Conservation (phyloP, 2,797 vertebrate species). For the Neosalanx taihuensis region DNA sequence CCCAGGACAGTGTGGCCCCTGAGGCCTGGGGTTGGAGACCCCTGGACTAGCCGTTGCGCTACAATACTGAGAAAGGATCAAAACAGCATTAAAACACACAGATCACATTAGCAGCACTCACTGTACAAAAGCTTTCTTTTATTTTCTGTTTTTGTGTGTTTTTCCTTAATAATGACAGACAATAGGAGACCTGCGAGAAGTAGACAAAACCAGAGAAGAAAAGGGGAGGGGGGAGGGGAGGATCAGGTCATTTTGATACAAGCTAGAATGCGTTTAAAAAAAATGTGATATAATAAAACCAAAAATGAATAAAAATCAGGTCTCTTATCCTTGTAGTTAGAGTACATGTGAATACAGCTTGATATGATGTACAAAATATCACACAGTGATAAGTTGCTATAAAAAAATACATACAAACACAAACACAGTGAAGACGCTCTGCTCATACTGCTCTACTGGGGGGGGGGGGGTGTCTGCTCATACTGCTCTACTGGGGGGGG, state of each 20-base stretch:
- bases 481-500: no score
- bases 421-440: slow-evolving; percentile 70
- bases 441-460: slow-evolving; percentile 4
- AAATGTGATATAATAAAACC: slow-evolving; percentile 65
- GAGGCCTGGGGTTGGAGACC: no score
- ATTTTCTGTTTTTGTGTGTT: slow-evolving; percentile 61
- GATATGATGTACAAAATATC: slow-evolving; percentile 87
- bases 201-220: slow-evolving; percentile 57
- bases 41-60: no score
- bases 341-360: slow-evolving; percentile 79
- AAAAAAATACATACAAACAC: slow-evolving; percentile 78
- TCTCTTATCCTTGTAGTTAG: slow-evolving; percentile 75
- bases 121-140: slow-evolving; percentile 77
- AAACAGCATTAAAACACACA: neutral
- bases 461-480: no score
- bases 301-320: slow-evolving; percentile 77
- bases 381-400: slow-evolving; percentile 90
- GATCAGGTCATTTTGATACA: slow-evolving; percentile 74
- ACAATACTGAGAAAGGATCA: neutral
- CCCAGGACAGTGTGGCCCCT: no score
- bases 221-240: slow-evolving; percentile 47
- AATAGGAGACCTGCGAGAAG: slow-evolving; percentile 70
- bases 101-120: slow-evolving; percentile 41
- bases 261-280: slow-evolving; percentile 74
- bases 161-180: slow-evolving; percentile 74